These are phyloP conservation scores for Holacanthella duospinosa DNA, from an alignment of 2,888 invertebrate species.

Conservation along the genomic window DNA sequence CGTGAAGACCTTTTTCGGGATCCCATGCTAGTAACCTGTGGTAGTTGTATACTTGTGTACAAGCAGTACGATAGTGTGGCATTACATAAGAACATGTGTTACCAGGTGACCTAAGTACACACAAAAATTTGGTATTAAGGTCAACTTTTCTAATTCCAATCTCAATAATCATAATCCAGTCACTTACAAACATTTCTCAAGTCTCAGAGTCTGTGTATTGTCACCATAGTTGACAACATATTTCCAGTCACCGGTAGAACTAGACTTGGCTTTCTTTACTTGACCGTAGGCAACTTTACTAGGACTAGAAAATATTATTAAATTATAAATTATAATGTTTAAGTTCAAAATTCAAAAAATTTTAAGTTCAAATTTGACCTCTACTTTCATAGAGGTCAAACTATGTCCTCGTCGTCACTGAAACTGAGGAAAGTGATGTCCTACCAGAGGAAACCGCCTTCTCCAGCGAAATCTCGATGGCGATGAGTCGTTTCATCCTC, in stretches of 20 bases:
- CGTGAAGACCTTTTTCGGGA: conserved; percentile 63
- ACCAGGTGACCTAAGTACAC: conserved; percentile 54
- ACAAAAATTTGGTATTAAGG: conserved; percentile 8
- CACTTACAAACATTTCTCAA: conserved; percentile 69
- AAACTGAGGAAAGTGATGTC: no score
- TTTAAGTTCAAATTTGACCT: no score
- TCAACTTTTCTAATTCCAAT: conserved; percentile 1
- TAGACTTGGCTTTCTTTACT: conserved; percentile 65
- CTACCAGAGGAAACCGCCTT: conserved; percentile 59
- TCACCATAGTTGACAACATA: conserved; percentile 69
- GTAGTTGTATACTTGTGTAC: conserved; percentile 72
- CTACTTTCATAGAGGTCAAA: no score
- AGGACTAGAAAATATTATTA: conserved; percentile 49
- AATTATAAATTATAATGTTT: no score
- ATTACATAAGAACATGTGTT: conserved; percentile 67
- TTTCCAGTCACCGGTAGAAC: conserved; percentile 69
- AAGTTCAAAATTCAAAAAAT: no score
- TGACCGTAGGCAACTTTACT: conserved; percentile 67
- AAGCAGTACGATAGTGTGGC: conserved; percentile 66
- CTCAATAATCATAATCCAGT: no score
- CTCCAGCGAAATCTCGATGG: conserved; percentile 43
- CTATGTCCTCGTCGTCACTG: no score
- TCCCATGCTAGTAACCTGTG: conserved; percentile 73
- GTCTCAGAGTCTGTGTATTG: conserved; percentile 66
- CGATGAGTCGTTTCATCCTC: conserved; percentile 14